Evolutionary conservation across 2,797 vertebrate species (phyloP).

Genomic region (Danionella dracula): DNA sequence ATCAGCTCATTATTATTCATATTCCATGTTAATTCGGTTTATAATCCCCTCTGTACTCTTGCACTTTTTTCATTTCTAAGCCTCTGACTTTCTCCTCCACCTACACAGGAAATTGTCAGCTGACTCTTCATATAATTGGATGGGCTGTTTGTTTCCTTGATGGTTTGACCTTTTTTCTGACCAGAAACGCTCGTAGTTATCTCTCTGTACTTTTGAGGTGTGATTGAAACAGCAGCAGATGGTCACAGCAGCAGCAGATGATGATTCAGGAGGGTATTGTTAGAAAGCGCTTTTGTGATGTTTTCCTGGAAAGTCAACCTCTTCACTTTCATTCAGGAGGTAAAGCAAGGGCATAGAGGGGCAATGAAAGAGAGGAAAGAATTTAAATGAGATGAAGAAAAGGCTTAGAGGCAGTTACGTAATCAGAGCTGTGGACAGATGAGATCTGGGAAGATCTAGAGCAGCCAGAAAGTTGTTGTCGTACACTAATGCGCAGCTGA

Average conservation of each 20-base stretch:
- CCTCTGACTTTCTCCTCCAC: neutral
- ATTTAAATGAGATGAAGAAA: neutral
- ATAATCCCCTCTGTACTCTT: neutral
- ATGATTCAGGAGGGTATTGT: constrained; percentile 16
- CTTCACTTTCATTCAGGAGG: constrained; percentile 6
- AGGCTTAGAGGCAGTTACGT: neutral
- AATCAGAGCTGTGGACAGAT: neutral
- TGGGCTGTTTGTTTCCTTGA: neutral
- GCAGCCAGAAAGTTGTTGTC: constrained; percentile 4
- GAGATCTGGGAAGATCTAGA: neutral
- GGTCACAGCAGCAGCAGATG: neutral
- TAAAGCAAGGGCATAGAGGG: neutral
- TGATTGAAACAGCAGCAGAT: constrained; percentile 33
- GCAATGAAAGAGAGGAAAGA: neutral
- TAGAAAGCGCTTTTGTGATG: neutral
- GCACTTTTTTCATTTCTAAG: neutral
- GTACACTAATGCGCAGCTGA: constrained; percentile 32
- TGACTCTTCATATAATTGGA: neutral
- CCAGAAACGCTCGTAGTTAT: neutral
- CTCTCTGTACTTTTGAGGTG: constrained; percentile 13
- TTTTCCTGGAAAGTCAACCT: neutral
- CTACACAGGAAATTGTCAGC: neutral
- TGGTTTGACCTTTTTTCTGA: neutral
- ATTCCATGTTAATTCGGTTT: neutral
- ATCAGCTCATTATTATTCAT: constrained; percentile 3